Percentiles rank a stretch among this genome's conserved stretches.
These are phyloP conservation scores for Gallinago paraguaiae DNA, from an alignment of 2,113 vertebrate species.

Conservation along the genomic window DNA sequence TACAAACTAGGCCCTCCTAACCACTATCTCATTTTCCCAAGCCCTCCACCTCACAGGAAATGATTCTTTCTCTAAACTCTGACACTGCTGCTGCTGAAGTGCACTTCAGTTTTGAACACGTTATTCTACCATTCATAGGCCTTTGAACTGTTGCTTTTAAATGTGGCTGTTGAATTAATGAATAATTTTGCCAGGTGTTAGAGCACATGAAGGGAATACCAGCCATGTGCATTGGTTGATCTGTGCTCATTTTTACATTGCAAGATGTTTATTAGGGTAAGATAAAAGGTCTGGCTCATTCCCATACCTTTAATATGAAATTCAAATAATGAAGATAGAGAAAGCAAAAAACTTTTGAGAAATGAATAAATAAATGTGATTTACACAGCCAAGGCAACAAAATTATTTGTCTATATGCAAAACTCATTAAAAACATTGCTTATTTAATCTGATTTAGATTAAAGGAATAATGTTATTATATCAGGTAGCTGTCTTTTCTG, in stretches of 20 bases:
- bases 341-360: background rate
- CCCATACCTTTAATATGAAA: slow-evolving; percentile 62
- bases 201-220: slow-evolving; percentile 61
- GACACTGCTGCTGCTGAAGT: slow-evolving; percentile 62
- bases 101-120: slow-evolving; percentile 60
- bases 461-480: background rate
- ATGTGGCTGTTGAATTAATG: slow-evolving; percentile 72
- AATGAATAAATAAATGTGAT: background rate
- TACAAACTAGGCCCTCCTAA: background rate
- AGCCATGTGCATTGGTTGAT: background rate
- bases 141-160: slow-evolving; percentile 77
- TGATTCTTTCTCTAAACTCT: slow-evolving; percentile 63
- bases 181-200: slow-evolving; percentile 75
- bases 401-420: background rate
- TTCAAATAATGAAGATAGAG: slow-evolving; percentile 25
- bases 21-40: background rate
- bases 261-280: slow-evolving; percentile 59
- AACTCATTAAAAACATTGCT: background rate
- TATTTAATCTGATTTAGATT: background rate
- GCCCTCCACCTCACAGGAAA: slow-evolving; percentile 60
- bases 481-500: background rate
- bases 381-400: background rate
- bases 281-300: slow-evolving; percentile 67
- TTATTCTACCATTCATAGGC: slow-evolving; percentile 57
- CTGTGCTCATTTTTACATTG: slow-evolving; percentile 50